These are phyloP conservation scores for Zaprionus davidi DNA, from an alignment of 1,140 invertebrate species.

Conservation along the genomic window DNA sequence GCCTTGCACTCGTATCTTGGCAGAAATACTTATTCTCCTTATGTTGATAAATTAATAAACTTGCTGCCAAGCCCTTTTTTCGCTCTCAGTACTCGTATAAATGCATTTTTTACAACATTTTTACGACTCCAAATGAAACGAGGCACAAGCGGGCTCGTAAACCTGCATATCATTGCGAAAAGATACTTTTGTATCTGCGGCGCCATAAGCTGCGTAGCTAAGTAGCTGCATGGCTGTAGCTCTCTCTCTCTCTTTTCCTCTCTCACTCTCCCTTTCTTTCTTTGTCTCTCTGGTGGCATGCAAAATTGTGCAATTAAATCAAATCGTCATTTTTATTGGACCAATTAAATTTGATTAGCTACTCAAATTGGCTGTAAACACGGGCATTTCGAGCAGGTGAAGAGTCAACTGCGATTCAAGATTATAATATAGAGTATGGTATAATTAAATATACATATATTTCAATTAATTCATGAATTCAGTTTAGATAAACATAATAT, in stretches of 20 bases:
- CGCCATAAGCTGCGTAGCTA: slow-evolving; percentile 37
- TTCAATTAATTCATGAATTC: no score
- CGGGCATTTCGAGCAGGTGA: neutral
- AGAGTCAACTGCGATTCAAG: neutral
- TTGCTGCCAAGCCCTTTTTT: slow-evolving; percentile 59
- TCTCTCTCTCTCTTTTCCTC: neutral
- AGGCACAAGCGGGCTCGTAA: slow-evolving; percentile 45
- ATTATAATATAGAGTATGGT: neutral
- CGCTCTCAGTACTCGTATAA: slow-evolving; percentile 37
- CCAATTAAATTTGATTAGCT: slow-evolving; percentile 34
- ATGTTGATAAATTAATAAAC: slow-evolving; percentile 71
- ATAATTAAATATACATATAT: neutral
- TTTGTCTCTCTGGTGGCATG: slow-evolving; percentile 2
- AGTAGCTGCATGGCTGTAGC: slow-evolving; percentile 15
- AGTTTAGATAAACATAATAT: no score
- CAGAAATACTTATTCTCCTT: slow-evolving; percentile 29
- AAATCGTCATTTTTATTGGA: slow-evolving; percentile 22
- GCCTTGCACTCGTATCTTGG: slow-evolving; percentile 39
- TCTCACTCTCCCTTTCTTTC: neutral
- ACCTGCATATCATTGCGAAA: slow-evolving; percentile 60
- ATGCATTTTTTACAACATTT: slow-evolving; percentile 55
- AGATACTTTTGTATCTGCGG: slow-evolving; percentile 56
- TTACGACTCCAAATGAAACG: slow-evolving; percentile 46
- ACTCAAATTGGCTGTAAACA: slow-evolving; percentile 9
- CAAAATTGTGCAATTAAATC: slow-evolving; percentile 26